Evolutionary conservation across 92 coral and sea anemone species (phyloP).

Genomic region (Zoanthus sociatus): DNA sequence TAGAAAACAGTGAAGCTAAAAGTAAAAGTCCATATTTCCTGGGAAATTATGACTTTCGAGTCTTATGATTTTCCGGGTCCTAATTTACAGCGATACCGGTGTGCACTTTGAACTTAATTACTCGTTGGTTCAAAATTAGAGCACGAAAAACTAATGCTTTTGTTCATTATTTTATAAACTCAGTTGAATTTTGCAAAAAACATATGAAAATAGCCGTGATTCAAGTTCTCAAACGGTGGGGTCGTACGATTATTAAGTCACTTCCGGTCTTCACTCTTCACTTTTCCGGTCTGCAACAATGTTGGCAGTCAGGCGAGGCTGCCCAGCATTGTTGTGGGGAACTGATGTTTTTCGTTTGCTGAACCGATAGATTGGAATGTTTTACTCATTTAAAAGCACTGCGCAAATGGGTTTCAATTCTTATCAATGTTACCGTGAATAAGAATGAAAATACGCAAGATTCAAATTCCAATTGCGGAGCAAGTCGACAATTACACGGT

Average conservation of each 20-base stretch:
- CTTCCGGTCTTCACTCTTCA: background rate
- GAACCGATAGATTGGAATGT: background rate
- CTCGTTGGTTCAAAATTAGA: too few relatives aligned
- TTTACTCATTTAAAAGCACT: background rate
- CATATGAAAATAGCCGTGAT: too few relatives aligned
- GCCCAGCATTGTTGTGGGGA: background rate
- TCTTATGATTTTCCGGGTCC: too few relatives aligned
- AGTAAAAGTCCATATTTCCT: too few relatives aligned
- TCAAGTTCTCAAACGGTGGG: too few relatives aligned
- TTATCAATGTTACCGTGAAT: background rate
- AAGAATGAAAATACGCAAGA: constrained; percentile 78
- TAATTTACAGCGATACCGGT: too few relatives aligned
- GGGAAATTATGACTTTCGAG: too few relatives aligned
- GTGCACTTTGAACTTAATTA: too few relatives aligned
- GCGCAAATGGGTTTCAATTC: background rate
- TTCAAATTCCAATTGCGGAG: constrained; percentile 78
- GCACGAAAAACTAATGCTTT: too few relatives aligned
- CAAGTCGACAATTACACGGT: constrained; percentile 78
- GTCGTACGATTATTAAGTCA: background rate
- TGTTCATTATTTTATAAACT: too few relatives aligned
- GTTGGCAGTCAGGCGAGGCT: background rate
- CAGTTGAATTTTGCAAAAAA: too few relatives aligned
- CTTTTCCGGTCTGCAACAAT: background rate
- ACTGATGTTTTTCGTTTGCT: background rate
- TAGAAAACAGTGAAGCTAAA: too few relatives aligned